A percentile compares a stretch with the other conserved stretches of the same genome.
These are phyloP conservation scores for Lepeophtheirus salmonis DNA, from an alignment of 1,140 invertebrate genomes.

Conservation along the genomic window DNA sequence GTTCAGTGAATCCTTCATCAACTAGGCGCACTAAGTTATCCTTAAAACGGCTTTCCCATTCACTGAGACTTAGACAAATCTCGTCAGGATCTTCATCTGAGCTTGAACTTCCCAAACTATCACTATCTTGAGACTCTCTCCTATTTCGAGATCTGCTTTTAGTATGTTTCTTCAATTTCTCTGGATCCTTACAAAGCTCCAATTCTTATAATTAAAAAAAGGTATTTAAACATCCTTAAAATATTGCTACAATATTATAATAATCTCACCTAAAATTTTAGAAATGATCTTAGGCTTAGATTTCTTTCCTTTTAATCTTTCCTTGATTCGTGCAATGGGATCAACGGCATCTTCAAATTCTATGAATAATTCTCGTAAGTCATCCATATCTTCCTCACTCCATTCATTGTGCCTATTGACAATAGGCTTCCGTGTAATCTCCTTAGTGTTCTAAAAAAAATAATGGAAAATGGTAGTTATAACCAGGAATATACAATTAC, in stretches of 20 bases:
- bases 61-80: not conserved
- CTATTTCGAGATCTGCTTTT: not conserved
- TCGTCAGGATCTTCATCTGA: not conserved
- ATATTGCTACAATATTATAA: not conserved
- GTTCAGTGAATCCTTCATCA: not conserved
- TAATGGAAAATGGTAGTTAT: slow-evolving; percentile 18
- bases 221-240: not conserved
- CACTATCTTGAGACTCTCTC: not conserved
- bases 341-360: slow-evolving; percentile 43
- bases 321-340: slow-evolving; percentile 24
- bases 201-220: not conserved
- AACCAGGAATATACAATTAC: slow-evolving; percentile 9
- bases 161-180: not conserved
- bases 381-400: slow-evolving; percentile 53
- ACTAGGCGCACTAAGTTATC: not conserved
- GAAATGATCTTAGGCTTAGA: not conserved
- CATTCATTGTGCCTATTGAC: slow-evolving; percentile 37
- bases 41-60: not conserved
- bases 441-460: slow-evolving; percentile 10
- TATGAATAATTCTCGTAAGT: slow-evolving; percentile 50
- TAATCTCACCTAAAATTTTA: not conserved
- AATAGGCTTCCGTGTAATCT: slow-evolving; percentile 14
- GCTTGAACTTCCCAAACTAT: not conserved
- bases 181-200: not conserved
- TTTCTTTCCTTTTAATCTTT: not conserved